phyloP scores from a whole-genome alignment of 2,113 vertebrate genomes.

The Vulpes ferrilata region DNA sequence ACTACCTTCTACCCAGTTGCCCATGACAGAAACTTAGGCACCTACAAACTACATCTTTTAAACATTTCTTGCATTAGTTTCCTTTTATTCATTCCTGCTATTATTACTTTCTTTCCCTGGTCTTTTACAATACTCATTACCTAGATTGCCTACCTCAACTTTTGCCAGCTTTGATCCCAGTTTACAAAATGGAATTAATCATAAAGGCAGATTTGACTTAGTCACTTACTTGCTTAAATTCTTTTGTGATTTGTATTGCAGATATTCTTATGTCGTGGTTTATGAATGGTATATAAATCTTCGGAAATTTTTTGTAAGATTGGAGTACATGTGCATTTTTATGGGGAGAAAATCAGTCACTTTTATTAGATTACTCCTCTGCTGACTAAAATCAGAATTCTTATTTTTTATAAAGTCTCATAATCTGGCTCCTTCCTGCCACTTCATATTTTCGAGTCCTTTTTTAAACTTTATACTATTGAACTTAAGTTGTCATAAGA shows the following conservation, averaged over 20 bases:
- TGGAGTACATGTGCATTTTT: not conserved
- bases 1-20: not conserved
- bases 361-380: constrained; percentile 5
- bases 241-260: not conserved
- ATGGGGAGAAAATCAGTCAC: not conserved
- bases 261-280: not conserved
- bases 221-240: not conserved
- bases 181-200: not conserved
- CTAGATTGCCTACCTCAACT: not conserved
- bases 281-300: not conserved
- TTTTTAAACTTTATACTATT: not conserved
- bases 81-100: not conserved
- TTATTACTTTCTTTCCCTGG: not conserved
- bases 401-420: not conserved
- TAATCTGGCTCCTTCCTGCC: not conserved
- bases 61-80: not conserved
- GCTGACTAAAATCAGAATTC: not conserved
- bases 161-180: not conserved
- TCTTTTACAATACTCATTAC: not conserved
- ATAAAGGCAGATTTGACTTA: not conserved
- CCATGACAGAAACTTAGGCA: not conserved
- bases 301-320: not conserved
- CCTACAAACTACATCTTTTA: not conserved
- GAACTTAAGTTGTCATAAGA: not conserved
- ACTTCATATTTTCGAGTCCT: not conserved